A percentile compares a stretch with the other conserved stretches of the same genome.
Evolutionary conservation across 2,888 invertebrate genomes (phyloP).

Genomic region (Ichneumon xanthorius): DNA sequence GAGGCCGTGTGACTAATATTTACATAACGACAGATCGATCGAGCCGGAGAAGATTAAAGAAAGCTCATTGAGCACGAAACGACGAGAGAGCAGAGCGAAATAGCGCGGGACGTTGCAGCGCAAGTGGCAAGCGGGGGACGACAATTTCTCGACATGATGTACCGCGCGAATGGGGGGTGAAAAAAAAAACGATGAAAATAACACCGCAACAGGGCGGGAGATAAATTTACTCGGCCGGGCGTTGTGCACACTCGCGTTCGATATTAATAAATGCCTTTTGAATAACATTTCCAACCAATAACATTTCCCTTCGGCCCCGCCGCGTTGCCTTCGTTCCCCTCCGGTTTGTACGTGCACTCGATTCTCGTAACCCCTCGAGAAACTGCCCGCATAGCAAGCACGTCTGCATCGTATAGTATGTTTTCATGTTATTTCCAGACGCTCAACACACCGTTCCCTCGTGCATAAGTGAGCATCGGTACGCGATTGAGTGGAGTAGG

Average conservation of each 20-base stretch:
- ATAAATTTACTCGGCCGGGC: not conserved
- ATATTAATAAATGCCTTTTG: slow-evolving; percentile 6
- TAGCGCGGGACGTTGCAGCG: not conserved
- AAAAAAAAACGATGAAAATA: not conserved
- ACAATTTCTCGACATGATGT: not conserved
- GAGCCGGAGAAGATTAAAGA: not conserved
- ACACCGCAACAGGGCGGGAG: not conserved
- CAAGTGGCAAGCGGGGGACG: not conserved
- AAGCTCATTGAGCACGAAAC: not conserved
- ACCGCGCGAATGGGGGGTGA: not conserved
- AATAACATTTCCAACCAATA: slow-evolving; percentile 2
- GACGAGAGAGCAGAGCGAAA: not conserved
- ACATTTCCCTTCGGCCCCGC: not conserved
- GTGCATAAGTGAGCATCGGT: slow-evolving; percentile 2
- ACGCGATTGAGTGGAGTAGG: not conserved
- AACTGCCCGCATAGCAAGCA: not conserved
- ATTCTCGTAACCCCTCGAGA: not conserved
- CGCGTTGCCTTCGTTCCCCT: not conserved
- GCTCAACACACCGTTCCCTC: slow-evolving; percentile 3
- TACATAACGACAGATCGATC: not conserved
- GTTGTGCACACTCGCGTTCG: not conserved
- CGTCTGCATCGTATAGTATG: not conserved
- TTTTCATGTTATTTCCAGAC: slow-evolving; percentile 7
- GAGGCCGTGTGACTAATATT: not conserved
- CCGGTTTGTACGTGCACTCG: not conserved